phyloP scores from a whole-genome alignment of 92 coral and sea anemone genomes.

The Micromussa lordhowensis region DNA sequence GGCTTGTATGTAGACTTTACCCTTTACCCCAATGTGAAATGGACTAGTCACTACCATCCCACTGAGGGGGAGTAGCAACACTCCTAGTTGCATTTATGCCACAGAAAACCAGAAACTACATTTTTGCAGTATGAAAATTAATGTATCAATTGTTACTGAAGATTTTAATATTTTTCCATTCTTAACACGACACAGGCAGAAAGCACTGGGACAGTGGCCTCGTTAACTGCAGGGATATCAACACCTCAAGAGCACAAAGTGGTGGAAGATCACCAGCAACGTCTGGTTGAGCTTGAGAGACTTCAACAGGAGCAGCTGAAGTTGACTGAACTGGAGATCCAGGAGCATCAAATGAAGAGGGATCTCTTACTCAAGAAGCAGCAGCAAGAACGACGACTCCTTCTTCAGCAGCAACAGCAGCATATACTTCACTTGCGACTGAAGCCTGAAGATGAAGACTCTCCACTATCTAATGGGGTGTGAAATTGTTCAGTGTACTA shows the following conservation, averaged over 20 bases:
- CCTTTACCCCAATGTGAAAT: too few relatives aligned
- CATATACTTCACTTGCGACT: constrained; percentile 71
- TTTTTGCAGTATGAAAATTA: too few relatives aligned
- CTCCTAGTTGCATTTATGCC: too few relatives aligned
- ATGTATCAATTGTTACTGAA: too few relatives aligned
- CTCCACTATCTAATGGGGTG: constrained; percentile 20
- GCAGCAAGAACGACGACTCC: constrained; percentile 83
- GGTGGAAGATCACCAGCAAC: constrained; percentile 74
- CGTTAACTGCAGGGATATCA: constrained; percentile 46
- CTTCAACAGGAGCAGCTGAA: constrained; percentile 89
- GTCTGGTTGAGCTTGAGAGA: constrained; percentile 75
- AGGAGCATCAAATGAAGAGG: constrained; percentile 89
- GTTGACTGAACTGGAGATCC: constrained; percentile 88
- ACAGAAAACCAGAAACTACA: too few relatives aligned
- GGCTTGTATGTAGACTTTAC: too few relatives aligned
- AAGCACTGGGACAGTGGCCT: constrained; percentile 8
- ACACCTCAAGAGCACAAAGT: constrained; percentile 68
- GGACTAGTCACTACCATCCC: too few relatives aligned
- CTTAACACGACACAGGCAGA: constrained; percentile 29
- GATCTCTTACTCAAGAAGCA: constrained; percentile 91
- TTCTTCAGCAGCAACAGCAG: constrained; percentile 85
- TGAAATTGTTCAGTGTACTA: not conserved
- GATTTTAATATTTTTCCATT: not conserved
- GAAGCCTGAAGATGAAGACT: constrained; percentile 8
- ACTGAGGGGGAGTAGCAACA: too few relatives aligned